These are phyloP conservation scores for Mirza zaza DNA, from an alignment of 2,113 vertebrate species.

Conservation along the genomic window DNA sequence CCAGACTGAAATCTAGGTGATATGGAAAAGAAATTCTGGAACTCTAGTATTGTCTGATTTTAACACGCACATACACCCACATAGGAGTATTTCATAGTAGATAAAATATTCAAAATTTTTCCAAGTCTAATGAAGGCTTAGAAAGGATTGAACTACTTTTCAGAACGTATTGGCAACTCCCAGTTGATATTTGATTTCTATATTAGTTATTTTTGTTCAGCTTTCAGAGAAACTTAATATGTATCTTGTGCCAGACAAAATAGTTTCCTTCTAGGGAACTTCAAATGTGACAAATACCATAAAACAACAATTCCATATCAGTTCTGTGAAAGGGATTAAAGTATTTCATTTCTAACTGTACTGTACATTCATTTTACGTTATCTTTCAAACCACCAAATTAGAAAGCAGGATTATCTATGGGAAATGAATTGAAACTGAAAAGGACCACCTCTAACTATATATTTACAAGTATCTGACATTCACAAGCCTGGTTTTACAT, in stretches of 20 bases:
- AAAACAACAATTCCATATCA: conserved; percentile 66
- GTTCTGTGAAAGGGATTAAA: conserved; percentile 72
- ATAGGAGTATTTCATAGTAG: not conserved
- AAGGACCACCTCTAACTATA: not conserved
- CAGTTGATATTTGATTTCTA: conserved; percentile 57
- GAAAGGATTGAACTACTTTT: conserved; percentile 34
- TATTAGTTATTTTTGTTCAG: conserved; percentile 56
- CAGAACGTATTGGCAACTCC: conserved; percentile 42
- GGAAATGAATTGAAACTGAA: conserved; percentile 70
- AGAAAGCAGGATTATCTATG: conserved; percentile 65
- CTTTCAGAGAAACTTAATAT: conserved; percentile 57
- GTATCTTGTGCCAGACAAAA: conserved; percentile 67
- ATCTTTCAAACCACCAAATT: conserved; percentile 67
- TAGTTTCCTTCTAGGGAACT: conserved; percentile 65
- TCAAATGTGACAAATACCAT: conserved; percentile 39
- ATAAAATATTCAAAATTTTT: conserved; percentile 66
- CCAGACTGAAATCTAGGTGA: conserved; percentile 52
- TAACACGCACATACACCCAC: not conserved
- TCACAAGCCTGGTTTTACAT: conserved; percentile 29
- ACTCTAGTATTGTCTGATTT: conserved; percentile 13
- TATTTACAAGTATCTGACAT: conserved; percentile 55
- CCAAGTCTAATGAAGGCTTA: conserved; percentile 66
- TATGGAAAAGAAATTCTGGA: conserved; percentile 33
- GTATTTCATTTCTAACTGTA: conserved; percentile 60
- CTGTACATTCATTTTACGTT: conserved; percentile 63